Base-by-base conservation (phyloP, 2,113 vertebrate genomes). In the Neomonachus schauinslandi region DNA sequence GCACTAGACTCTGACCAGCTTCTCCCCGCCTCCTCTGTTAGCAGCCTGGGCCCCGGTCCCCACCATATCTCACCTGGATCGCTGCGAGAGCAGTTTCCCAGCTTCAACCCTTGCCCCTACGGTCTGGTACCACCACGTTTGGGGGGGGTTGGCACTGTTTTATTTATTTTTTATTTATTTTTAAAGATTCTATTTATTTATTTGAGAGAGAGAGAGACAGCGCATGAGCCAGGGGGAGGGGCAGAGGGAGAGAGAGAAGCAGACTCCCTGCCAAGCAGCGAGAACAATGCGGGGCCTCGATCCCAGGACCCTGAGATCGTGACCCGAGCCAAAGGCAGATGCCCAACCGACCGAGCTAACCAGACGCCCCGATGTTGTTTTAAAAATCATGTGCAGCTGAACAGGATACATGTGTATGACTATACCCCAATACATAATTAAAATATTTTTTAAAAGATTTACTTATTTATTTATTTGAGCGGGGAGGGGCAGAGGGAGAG, bases 1-100 rank as follows among this genome's bases (percentile, higher is more conserved):
- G 59, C 74, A 97, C 16, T 77, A 94, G 65, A 77, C 63, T 91
- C 22, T 94, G 49, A 87, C 91, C 26, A 82, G 28, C 36, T 82
- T 82, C 53, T 82, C 19, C 82, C 39, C 19, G 59, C 49, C 14
- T 77, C 13, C 67, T 92, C 61, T 69, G 3, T 26, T 83, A 59
- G 46, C 28, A 63, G 7, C 14, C 59, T 91, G 76, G 39, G 33
- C 33, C 7, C 18, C 33, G 51, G 28, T 42, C 49, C 24, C 83
- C 33, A 63, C 79, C 42, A 24, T 76, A 36, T 65, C 36, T 46
- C 28, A 74, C 12, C 13, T 31, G 55, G 8, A 28, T 72, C 65
- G 80, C 2, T 31, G 19, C n/a, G 89, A 5, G 63, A 57, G 18
- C 19, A 89, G 53, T 65, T 80, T 86, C 33, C 46, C 65, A 53